Base-by-base conservation (phyloP, 2,797 vertebrate genomes). In the Cryptoprocta ferox region DNA sequence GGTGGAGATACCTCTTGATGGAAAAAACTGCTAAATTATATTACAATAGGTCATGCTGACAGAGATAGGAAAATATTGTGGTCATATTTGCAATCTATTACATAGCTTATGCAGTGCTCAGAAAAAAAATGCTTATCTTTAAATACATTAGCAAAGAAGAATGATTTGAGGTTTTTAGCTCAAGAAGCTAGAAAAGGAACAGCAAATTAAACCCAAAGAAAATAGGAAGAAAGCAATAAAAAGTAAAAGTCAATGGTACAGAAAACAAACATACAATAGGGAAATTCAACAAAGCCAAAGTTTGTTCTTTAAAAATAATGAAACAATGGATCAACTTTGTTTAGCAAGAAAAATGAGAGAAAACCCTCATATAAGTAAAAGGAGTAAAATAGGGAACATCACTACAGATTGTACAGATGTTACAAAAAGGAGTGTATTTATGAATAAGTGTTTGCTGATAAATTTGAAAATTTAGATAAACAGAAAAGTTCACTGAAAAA, bases 211-310 rank as follows among this genome's bases (percentile, higher is more conserved):
- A 30, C 5, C 21, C 63, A 83, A 94, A 92, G 42, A 65, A 93
- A 89, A 48, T 14, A 82, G 56, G 65, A 84, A 70, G 32, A 80
- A 75, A 32, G 28, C n/a, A 78, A 66, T 48, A 76, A 81, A 65
- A 30, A 66, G 13, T 32, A 76, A 48, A 95, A 71, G n/a, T 63
- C 18, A 90, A 76, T 81, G 11, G 80, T 32, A 10, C 26, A 86
- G 39, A 78, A 88, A 73, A 37, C 5, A 90, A 86, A 81, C 30
- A 59, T 39, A 63, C 3, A 90, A 71, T 4, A 91, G 48, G 82
- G 53, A 94, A 95, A 91, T 48, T 70, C 68, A 90, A 89, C 37
- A 91, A 88, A 79, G 32, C 42, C 78, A 88, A 76, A 93, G 35
- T 39, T 53, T 59, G 9, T 71, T 78, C 30, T 68, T 83, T 88